Evolutionary conservation across 2,888 invertebrate species (phyloP), one percentile per base, ranked within the genome.

Genomic region (Polydrusus cervinus): DNA sequence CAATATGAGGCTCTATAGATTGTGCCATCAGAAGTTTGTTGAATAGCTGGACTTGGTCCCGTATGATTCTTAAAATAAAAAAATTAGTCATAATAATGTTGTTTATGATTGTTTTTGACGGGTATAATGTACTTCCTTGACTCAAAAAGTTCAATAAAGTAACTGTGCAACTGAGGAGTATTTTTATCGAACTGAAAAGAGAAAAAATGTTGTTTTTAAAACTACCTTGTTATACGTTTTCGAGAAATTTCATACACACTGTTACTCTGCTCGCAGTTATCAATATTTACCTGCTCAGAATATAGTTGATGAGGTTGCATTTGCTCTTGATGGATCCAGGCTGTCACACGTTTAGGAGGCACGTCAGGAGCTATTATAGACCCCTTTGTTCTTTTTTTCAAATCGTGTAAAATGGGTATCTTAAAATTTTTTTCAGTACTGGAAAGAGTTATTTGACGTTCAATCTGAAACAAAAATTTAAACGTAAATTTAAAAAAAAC

Each of bases 381-480:
- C 0, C 88, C 89, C 74, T 91, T 89, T 25, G 89, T 87, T 79
- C 89, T 87, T 82, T 90, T 90, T 84, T 93, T 91, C 82, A 93
- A 93, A 82, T 94, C 94, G 86, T 93, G 92, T 70, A 94, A 89
- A 78, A 94, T 92, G 1, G 94, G 94, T 70, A 94, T 93, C 86
- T 94, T 94, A 45, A 93, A 92, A 86, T 92, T 93, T 87, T 93
- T 94, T 85, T 94, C 94, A 0, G 91, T 90, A 43, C 91, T 92
- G 3, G 93, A 92, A 71, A 94, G 87, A 70, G 94, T 92, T 81
- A 94, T 92, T 87, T 94, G 94, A 55, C 94, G 90, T 87, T 94
- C 94, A 86, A 94, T 94, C 94, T 94, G 89, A 89, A 73, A 88
- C 16, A 25, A 25, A 25, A 25, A 25, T 25, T 25, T 3, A 55